Evolutionary conservation across 2,797 vertebrate species (phyloP).

Genomic region (Xiphophorus birchmanni): DNA sequence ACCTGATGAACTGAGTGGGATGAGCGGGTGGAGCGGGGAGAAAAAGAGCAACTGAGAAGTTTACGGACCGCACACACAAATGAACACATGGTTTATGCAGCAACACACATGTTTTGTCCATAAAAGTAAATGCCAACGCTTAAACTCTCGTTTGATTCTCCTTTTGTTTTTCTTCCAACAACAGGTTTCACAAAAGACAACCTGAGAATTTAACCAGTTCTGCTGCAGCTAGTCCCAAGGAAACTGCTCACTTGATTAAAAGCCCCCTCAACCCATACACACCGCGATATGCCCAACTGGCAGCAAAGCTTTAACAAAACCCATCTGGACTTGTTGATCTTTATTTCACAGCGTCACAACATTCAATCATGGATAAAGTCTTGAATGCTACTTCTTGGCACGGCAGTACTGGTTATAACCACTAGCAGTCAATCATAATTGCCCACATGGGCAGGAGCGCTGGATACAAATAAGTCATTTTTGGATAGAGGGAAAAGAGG

Average conservation of each 20-base stretch:
- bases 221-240: conserved; percentile 58
- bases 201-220: conserved; percentile 70
- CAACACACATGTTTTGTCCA: conserved; percentile 29
- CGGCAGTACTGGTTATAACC: conserved; percentile 55
- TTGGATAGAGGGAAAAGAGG: conserved; percentile 23
- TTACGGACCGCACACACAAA: conserved; percentile 19
- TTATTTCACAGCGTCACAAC: conserved; percentile 67
- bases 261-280: not conserved
- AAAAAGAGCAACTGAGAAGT: conserved; percentile 12
- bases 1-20: conserved; percentile 44
- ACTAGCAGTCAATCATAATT: conserved; percentile 58
- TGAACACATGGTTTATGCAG: conserved; percentile 5
- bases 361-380: conserved; percentile 59
- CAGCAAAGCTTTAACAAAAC: conserved; percentile 69
- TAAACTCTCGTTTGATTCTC: conserved; percentile 42
- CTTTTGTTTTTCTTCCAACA: conserved; percentile 54
- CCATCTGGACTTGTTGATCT: conserved; percentile 78
- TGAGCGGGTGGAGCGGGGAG: not conserved
- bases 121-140: conserved; percentile 68
- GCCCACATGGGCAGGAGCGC: conserved; percentile 50
- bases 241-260: conserved; percentile 68
- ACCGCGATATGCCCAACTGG: conserved; percentile 29
- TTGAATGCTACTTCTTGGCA: conserved; percentile 72
- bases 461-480: conserved; percentile 53
- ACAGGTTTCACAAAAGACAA: conserved; percentile 57